Evolutionary conservation across 2,888 invertebrate genomes (phyloP), one percentile per base, ranked within the genome.

Genomic region (Autographa pulchrina): DNA sequence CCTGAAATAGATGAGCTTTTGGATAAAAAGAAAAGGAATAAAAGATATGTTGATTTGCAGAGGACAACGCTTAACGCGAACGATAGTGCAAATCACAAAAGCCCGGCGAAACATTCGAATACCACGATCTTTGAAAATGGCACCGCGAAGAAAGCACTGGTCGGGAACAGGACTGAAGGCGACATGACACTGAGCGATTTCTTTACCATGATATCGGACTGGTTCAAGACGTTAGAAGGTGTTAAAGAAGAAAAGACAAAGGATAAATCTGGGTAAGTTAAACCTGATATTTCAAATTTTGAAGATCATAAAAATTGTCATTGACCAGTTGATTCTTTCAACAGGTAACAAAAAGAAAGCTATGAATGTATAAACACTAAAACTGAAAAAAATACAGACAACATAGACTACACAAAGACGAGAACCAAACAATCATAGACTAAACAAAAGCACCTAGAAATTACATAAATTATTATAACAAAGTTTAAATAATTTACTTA

Each of bases 191-290:
- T 88, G 0, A 86, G 86, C 72, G 89, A 90, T 0, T 89, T 93
- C 54, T 89, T 93, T 8, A 68, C 70, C 35, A 68, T 87, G 59
- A 67, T 93, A 2, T 85, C 91, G 0, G 82, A 89, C 74, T 92
- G 89, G 89, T 93, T 94, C 62, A 81, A 80, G 60, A 74, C 73
- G 14, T 72, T 93, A 63, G 87, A 90, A 31, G 74, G 76, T 20
- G 71, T 74, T 0, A 74, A 83, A 48, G 16, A 32, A 7, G 35
- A 58, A 2, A 65, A 43, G 59, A 13, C 35, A 0, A 58, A 9
- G 25, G 41, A n/a, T 7, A 58, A 59, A 54, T 0, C 59, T 54
- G 68, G 74, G 87, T 78, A 80, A 71, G 71, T 62, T 48, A 38
- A 8, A 38, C 8, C 11, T 35, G 35, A 35, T 35, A 48, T 16